These are phyloP conservation scores for Tragelaphus imberbis DNA, from an alignment of 2,113 vertebrate species.

Conservation along the genomic window DNA sequence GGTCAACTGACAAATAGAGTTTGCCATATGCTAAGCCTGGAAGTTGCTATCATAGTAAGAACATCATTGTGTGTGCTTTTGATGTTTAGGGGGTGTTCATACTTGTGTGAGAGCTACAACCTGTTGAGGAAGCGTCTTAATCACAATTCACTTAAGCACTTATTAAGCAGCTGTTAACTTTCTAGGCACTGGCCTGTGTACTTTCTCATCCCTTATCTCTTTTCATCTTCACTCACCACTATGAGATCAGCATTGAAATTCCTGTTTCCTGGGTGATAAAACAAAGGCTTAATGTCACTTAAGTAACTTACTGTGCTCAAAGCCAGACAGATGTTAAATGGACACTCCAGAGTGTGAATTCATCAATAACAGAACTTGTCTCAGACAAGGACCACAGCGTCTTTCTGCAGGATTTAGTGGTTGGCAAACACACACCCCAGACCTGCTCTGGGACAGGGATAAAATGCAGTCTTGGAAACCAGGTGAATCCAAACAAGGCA, in stretches of 20 bases:
- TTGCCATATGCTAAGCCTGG: background rate
- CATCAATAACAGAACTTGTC: background rate
- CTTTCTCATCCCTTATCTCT: background rate
- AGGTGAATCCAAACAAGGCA: background rate
- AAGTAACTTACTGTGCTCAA: background rate
- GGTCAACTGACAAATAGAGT: rapidly evolving
- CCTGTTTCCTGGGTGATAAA: background rate
- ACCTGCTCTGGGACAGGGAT: background rate
- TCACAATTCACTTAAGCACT: background rate
- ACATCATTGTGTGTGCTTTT: background rate
- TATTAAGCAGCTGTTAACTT: background rate
- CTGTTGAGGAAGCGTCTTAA: background rate
- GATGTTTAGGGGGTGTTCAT: background rate
- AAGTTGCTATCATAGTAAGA: background rate
- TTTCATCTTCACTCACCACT: background rate
- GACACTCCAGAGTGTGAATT: background rate
- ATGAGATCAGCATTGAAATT: background rate
- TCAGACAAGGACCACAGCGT: background rate
- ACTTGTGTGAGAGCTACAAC: background rate
- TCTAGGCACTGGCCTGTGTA: background rate
- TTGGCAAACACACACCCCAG: background rate
- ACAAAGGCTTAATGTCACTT: background rate
- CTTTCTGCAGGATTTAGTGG: background rate
- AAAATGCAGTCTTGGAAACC: background rate
- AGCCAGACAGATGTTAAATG: background rate